Evolutionary conservation across 2,113 vertebrate species (phyloP), one percentile per base, ranked within the genome.

Genomic region (Nothocercus nigrocapillus): DNA sequence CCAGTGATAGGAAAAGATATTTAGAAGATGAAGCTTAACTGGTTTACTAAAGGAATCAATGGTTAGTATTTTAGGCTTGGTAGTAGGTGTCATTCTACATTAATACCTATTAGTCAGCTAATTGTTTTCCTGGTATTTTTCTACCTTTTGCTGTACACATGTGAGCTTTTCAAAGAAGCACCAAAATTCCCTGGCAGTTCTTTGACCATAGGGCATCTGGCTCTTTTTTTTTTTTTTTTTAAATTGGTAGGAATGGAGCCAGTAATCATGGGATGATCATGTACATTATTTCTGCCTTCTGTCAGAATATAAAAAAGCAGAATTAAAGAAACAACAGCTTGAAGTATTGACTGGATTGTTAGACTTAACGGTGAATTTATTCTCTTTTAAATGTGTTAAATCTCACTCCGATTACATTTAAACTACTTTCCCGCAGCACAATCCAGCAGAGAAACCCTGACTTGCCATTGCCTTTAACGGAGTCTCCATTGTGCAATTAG

Each of bases 311-410:
- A 68, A 86, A 93, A 88, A 82, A 28, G 14, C 30, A 82, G 47
- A 91, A 34, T 66, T 66, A 93, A 82, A 93, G 74, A 90, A 79
- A 28, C 16, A 66, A 84, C 83, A 84, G 20, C 69, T 22, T 92
- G 77, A 95, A 74, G 70, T 96, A 95, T 96, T 89, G 93, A 96
- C 85, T 94, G 93, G 88, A 69, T 86, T 92, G 85, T 92, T 92
- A 92, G 90, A 84, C 53, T 79, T 79, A 96, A 63, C 53, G 90
- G 90, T 92, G 93, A 96, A 95, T 96, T 96, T 96, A 2, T 53
- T 94, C 77, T 93, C 90, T 96, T 94, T 96, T 85, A 95, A 96
- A 96, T 74, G 83, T 93, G 81, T 96, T 97, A 95, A 94, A 97
- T 95, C 95, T 25, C 1, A 85, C 49, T 74, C 78, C 76, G 93